phyloP scores from a whole-genome alignment of 1,140 invertebrate genomes.

The Bombus haemorrhoidalis region DNA sequence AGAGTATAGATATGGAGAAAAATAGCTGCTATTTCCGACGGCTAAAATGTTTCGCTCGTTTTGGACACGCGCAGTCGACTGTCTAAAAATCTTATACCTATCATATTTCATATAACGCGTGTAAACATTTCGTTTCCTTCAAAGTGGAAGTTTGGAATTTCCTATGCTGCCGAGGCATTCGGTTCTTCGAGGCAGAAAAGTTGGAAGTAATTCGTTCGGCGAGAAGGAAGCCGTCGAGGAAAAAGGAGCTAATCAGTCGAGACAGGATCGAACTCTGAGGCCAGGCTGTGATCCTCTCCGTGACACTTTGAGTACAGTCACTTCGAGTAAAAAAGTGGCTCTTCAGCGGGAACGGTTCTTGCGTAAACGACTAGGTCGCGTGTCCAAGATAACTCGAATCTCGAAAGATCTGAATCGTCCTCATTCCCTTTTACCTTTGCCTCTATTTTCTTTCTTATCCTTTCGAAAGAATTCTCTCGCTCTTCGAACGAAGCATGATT shows the following conservation, averaged over 20 bases:
- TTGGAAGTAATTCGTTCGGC: background rate
- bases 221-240: background rate
- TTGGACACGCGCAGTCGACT: no score
- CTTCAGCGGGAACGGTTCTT: background rate
- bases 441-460: background rate
- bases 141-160: background rate
- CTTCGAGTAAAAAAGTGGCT: constrained; percentile 21
- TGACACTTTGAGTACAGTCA: constrained; percentile 35
- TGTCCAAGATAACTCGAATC: constrained; percentile 1
- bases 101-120: no score
- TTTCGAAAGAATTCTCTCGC: background rate
- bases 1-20: no score
- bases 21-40: no score
- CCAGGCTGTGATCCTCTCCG: constrained; percentile 27
- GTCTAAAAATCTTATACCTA: no score
- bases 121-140: no score
- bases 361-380: constrained; percentile 12
- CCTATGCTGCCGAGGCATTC: background rate
- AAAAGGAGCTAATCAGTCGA: constrained; percentile 54
- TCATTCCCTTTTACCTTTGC: background rate
- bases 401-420: background rate
- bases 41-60: no score
- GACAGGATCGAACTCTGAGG: constrained; percentile 21
- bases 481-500: background rate
- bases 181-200: background rate